Conservation (phyloP, 2,113 vertebrate species). For the Paratilapia polleni region DNA sequence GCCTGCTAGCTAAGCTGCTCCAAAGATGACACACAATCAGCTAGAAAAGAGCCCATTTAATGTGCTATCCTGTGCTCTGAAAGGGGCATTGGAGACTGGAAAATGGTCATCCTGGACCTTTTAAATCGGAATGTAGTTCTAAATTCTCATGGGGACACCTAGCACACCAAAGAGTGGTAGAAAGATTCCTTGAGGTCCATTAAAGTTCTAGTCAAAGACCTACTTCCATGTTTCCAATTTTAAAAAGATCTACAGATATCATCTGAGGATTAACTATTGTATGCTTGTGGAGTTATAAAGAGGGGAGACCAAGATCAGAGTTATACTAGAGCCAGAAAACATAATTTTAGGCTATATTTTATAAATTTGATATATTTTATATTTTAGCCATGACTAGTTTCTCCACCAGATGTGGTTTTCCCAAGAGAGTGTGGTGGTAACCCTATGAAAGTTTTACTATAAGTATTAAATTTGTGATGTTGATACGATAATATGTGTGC, state of each 20-base stretch:
- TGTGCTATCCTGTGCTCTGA: constrained; percentile 43
- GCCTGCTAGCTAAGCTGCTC: constrained; percentile 64
- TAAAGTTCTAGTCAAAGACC: constrained; percentile 55
- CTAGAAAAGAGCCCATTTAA: constrained; percentile 53
- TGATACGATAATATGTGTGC: background rate
- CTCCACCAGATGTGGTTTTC: background rate
- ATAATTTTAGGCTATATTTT: background rate
- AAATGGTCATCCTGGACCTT: constrained; percentile 55
- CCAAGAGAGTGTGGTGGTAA: background rate
- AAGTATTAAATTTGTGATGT: background rate
- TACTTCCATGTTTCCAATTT: constrained; percentile 55
- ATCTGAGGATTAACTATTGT: constrained; percentile 23
- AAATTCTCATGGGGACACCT: constrained; percentile 40
- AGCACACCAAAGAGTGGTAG: constrained; percentile 19
- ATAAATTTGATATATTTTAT: background rate
- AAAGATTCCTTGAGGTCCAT: constrained; percentile 44
- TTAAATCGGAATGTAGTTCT: constrained; percentile 67
- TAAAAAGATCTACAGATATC: constrained; percentile 49
- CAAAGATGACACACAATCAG: constrained; percentile 67
- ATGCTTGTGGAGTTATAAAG: constrained; percentile 14
- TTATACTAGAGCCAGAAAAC: background rate
- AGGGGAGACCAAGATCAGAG: constrained; percentile 19
- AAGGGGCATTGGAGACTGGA: constrained; percentile 45
- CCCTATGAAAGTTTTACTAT: background rate
- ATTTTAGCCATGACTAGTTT: background rate